Percentiles rank a stretch among this genome's conserved stretches.
phyloP scores from a whole-genome alignment of 2,888 invertebrate species.

The Tipula vernalis region DNA sequence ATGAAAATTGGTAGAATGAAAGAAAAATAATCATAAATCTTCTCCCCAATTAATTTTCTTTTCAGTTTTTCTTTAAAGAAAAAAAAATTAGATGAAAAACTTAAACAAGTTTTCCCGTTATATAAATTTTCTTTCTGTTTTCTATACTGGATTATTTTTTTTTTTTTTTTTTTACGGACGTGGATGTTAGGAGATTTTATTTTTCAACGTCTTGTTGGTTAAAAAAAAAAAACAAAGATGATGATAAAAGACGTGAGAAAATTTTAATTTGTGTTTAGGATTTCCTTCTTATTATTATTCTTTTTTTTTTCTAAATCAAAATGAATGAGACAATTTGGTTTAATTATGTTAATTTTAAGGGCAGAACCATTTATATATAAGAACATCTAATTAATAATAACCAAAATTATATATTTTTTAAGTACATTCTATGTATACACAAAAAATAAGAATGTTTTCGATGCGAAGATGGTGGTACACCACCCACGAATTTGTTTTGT shows the following conservation, averaged over 20 bases:
- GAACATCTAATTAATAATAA: not conserved
- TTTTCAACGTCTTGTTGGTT: not conserved
- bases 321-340: slow-evolving; percentile 4
- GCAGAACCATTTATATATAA: not conserved
- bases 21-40: slow-evolving; percentile 9
- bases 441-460: not conserved
- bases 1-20: not conserved
- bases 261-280: slow-evolving; percentile 4
- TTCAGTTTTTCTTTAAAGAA: not conserved
- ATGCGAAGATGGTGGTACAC: not conserved
- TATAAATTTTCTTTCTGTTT: not conserved
- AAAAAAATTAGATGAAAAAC: not conserved
- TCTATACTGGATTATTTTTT: not conserved
- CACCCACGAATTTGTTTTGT: not conserved
- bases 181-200: not conserved
- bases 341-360: slow-evolving; percentile 4
- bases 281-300: not conserved
- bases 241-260: not conserved
- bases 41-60: slow-evolving; percentile 7
- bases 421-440: not conserved
- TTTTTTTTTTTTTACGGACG: not conserved
- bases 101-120: not conserved
- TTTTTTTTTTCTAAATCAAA: not conserved
- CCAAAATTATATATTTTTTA: not conserved
- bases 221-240: not conserved